These are phyloP conservation scores for Himalopsyche japonica DNA, from an alignment of 2,888 invertebrate species.

Conservation along the genomic window DNA sequence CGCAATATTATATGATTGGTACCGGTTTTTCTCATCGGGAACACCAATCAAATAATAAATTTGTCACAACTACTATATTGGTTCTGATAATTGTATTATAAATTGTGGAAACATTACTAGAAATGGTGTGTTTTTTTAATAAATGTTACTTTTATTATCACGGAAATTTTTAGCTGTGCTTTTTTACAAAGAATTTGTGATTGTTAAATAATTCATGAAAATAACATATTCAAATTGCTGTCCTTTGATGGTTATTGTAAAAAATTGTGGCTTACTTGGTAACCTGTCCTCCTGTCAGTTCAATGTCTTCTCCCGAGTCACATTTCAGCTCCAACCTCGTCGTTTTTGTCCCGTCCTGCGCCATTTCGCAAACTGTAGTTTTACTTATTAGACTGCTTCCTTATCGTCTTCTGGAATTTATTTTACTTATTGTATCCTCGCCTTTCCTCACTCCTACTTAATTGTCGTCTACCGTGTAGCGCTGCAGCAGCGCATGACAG, in stretches of 20 bases:
- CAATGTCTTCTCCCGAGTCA: conserved; percentile 50
- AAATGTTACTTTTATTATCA: no score
- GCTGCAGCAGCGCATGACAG: neutral
- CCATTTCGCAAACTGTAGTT: conserved; percentile 23
- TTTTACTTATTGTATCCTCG: neutral
- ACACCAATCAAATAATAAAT: no score
- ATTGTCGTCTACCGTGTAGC: neutral
- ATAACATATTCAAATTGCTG: no score
- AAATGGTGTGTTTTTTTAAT: no score
- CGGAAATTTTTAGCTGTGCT: no score
- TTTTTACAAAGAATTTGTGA: no score
- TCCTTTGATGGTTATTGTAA: neutral
- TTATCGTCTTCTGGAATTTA: neutral
- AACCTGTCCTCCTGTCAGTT: conserved; percentile 49
- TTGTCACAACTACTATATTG: no score
- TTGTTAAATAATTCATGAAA: no score
- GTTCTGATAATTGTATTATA: no score
- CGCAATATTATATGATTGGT: no score
- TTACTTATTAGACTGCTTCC: neutral
- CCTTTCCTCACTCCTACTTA: neutral
- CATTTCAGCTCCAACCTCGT: conserved; percentile 49
- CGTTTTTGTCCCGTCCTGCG: conserved; percentile 44
- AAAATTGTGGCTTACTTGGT: conserved; percentile 44
- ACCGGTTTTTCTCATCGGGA: no score
- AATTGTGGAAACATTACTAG: no score